phyloP scores from a whole-genome alignment of 2,888 invertebrate genomes.

The Bellardia bayeri region DNA sequence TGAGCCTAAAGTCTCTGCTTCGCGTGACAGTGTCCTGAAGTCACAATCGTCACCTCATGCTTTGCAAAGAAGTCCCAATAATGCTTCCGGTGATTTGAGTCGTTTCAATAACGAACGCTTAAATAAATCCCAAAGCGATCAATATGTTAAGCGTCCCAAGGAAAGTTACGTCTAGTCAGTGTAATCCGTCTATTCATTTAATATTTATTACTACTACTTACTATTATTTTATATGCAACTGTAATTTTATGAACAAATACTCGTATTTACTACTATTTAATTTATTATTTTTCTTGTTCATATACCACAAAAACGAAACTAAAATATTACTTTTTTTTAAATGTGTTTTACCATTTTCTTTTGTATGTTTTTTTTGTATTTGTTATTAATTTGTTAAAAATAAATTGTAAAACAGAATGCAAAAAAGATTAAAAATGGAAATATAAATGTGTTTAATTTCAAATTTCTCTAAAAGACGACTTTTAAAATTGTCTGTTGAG shows the following conservation, averaged over 20 bases:
- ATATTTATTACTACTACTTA: slow-evolving; percentile 9
- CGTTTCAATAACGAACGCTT: slow-evolving; percentile 76
- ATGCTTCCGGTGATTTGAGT: slow-evolving; percentile 59
- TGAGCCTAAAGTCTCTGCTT: neutral
- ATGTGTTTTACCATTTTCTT: slow-evolving; percentile 17
- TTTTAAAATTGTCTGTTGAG: too few relatives aligned
- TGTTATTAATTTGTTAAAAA: slow-evolving; percentile 47
- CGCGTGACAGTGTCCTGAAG: slow-evolving; percentile 78
- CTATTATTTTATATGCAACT: slow-evolving; percentile 11
- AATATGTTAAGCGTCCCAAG: slow-evolving; percentile 80
- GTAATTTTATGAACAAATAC: slow-evolving; percentile 27
- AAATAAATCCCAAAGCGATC: slow-evolving; percentile 83
- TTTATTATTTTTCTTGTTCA: slow-evolving; percentile 24
- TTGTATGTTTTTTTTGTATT: slow-evolving; percentile 28
- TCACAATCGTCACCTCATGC: slow-evolving; percentile 83
- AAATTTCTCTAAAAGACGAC: too few relatives aligned
- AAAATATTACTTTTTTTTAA: slow-evolving; percentile 16
- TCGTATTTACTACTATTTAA: slow-evolving; percentile 37
- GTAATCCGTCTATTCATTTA: slow-evolving; percentile 5
- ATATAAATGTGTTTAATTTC: neutral
- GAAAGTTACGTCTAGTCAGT: slow-evolving; percentile 82
- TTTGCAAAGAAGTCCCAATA: slow-evolving; percentile 45
- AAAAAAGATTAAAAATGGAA: slow-evolving; percentile 33
- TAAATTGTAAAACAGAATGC: slow-evolving; percentile 29
- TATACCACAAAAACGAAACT: slow-evolving; percentile 31